Base-by-base conservation (phyloP, 2,888 invertebrate genomes). In the Odontomyia ornata region DNA sequence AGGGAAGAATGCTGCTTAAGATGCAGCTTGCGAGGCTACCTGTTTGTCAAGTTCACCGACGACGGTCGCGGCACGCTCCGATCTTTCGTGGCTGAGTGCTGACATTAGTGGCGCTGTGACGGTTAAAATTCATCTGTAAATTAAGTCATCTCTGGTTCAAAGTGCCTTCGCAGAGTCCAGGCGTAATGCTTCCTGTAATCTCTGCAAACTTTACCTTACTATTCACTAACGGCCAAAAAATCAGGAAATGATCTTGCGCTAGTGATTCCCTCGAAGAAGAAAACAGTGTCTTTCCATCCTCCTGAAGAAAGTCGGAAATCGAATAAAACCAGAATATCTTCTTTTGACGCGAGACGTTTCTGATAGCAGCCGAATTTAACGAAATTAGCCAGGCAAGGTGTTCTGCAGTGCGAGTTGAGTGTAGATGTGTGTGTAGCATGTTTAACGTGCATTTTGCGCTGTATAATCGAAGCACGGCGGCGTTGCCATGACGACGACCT, bases 401-500 rank as follows among this genome's bases (percentile, higher is more conserved):
- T 47, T 23, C 43, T 13, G 9, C 28, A n/a, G n/a, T n/a, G 62
- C 23, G 62, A 27, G 15, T 15, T 28, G 28, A 65, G 65, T 43
- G 65, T 36, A n/a, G 65, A 65, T 52, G 36, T 25, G 46, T 9
- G 25, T 13, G n/a, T 18, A 13, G 23, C 23, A n/a, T 23, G 65
- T 43, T 7, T 36, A 18, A 23, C 69, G 25, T 69, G 69, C 69
- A 69, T 46, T 21, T 36, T 36, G 65, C 21, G 65, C 36, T 43
- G 71, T 52, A 28, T 52, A 56, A 56, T 56, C 36, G 75, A 75
- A 64, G 18, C 13, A 28, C 7, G 25, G 76, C 76, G 62, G 43
- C 62, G 76, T 76, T 76, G 76, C 76, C 76, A 76, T 76, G 76
- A 69, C 76, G 25, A 60, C 60, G 18, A 21, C 25, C n/a, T 60